Base-by-base conservation (phyloP, 2,888 invertebrate species). In the Sphaerolaimus hirsutus region DNA sequence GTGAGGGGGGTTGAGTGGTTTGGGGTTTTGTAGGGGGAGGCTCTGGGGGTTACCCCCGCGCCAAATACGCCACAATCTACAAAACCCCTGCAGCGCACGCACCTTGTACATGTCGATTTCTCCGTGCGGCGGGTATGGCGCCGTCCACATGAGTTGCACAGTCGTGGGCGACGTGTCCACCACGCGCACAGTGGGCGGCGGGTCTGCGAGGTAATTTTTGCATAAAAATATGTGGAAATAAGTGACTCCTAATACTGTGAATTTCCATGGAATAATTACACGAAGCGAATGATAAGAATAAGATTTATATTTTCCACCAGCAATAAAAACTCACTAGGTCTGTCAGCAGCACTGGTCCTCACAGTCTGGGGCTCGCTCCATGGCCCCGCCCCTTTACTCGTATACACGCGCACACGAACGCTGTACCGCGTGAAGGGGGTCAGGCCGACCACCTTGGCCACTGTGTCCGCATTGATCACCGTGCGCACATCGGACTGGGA, bases 121-220 rank as follows among this genome's bases (percentile, higher is more conserved):
- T 12, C 46, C 47, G 12, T 48, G 46, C 14, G 54, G 54, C 4
- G 52, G 52, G 38, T 52, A 49, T 7, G 56, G 57, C 2, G 59
- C 55, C 43, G 61, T 60, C 61, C 62, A 62, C 22, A 62, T 52
- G 43, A 61, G 50, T 41, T 57, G 55, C 21, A 62, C 59, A 27
- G 58, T 54, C 48, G 55, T 54, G 17, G 55, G 50, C 2, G 56
- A 56, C 17, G 57, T 58, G 46, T 58, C 52, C 21, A 61, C 50
- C 24, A 62, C 56, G 21, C 51, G 46, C n/a, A 54, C 46, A 23
- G 29, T 38, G 7, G 52, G 50, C 21, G 54, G 51, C 22, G 52
- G 44, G 2, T n/a, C 10, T 24, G 10, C 7, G 40, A 3, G 17
- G 3, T 21, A 14, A 3, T 43, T 45, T 43, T 5, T 23, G 23